phyloP scores from a whole-genome alignment of 2,113 vertebrate species.

The Calypte anna region DNA sequence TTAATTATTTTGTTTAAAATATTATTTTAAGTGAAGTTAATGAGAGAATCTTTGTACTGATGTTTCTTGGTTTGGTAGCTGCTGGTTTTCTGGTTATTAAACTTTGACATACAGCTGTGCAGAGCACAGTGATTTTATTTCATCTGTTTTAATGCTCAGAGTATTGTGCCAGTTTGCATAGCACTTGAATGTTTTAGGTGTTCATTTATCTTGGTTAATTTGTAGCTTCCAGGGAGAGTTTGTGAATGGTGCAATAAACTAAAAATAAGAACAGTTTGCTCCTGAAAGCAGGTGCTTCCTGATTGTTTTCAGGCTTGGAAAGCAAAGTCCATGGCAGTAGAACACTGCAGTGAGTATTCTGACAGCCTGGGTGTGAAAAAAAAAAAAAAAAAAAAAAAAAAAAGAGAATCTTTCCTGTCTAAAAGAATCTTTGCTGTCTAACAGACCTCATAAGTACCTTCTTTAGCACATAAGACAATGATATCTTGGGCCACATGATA shows the following conservation, averaged over 20 bases:
- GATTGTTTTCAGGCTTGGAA: conserved; percentile 11
- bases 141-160: neutral
- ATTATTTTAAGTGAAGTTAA: conserved; percentile 47
- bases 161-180: conserved; percentile 19
- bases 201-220: conserved; percentile 63
- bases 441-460: neutral
- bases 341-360: neutral
- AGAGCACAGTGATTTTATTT: conserved; percentile 25
- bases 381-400: neutral
- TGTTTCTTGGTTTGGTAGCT: conserved; percentile 33
- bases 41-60: conserved; percentile 27
- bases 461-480: neutral
- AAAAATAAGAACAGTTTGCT: conserved; percentile 37
- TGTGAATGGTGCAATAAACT: conserved; percentile 28
- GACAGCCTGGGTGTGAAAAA: neutral
- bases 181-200: conserved; percentile 21
- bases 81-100: conserved; percentile 19
- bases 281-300: conserved; percentile 22
- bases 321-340: neutral
- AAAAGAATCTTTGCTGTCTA: neutral
- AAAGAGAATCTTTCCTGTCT: neutral
- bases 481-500: neutral
- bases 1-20: conserved; percentile 50
- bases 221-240: conserved; percentile 27
- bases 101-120: conserved; percentile 32